These are phyloP conservation scores for Oreonectes daqikongensis DNA, from an alignment of 2,797 vertebrate species.

Conservation along the genomic window DNA sequence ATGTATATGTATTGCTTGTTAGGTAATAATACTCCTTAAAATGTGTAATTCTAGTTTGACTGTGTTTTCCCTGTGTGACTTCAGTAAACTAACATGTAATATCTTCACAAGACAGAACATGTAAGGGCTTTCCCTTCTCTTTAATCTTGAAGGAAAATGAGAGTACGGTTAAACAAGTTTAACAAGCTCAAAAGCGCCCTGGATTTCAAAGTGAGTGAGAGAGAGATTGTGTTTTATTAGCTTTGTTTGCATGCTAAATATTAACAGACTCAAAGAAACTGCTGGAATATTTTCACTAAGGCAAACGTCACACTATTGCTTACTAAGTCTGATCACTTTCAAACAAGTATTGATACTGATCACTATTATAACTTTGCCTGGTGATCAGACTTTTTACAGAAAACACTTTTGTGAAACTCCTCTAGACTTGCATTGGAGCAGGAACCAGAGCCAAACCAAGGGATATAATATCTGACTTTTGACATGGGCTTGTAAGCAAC, in stretches of 20 bases:
- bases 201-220: neutral
- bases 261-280: neutral
- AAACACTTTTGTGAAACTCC: too few species aligned
- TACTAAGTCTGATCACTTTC: neutral
- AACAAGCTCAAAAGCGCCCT: constrained; percentile 3
- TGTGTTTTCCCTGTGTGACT: neutral
- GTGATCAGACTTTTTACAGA: neutral
- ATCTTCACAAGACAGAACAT: constrained; percentile 49
- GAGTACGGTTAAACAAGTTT: constrained; percentile 43
- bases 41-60: neutral
- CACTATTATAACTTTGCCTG: neutral
- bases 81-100: neutral
- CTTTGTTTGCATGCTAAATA: neutral
- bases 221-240: neutral
- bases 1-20: too few species aligned
- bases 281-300: neutral
- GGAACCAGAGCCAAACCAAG: too few species aligned
- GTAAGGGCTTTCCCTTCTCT: constrained; percentile 2
- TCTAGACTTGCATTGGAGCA: too few species aligned
- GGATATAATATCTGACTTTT: neutral
- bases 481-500: neutral
- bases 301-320: neutral
- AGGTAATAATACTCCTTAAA: neutral
- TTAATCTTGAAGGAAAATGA: constrained; percentile 11
- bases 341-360: neutral